These are phyloP conservation scores for Boloria selene DNA, from an alignment of 2,888 invertebrate species.

Conservation along the genomic window DNA sequence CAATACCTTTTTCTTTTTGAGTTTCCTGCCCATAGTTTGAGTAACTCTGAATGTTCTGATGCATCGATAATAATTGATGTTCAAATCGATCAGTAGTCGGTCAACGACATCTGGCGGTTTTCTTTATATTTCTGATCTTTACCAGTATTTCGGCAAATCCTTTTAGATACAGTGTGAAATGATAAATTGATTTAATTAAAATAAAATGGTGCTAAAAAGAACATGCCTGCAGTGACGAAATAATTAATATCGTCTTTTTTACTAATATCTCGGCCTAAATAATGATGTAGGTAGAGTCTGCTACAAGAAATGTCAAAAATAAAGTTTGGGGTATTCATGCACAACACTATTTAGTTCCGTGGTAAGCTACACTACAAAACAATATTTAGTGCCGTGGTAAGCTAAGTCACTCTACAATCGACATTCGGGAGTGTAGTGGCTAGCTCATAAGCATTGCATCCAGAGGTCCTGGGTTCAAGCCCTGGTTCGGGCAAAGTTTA, in stretches of 20 bases:
- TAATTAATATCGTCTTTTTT: neutral
- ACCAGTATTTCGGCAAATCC: neutral
- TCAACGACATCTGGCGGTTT: conserved; percentile 31
- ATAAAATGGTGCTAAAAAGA: conserved; percentile 3
- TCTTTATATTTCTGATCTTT: conserved; percentile 15
- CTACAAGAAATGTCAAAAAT: too few species aligned
- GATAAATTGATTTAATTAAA: conserved; percentile 11
- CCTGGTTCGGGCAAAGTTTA: too few species aligned
- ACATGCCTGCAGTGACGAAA: neutral
- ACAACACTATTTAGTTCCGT: too few species aligned
- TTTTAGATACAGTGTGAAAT: conserved; percentile 9
- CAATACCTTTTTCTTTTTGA: too few species aligned
- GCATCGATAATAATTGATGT: conserved; percentile 29
- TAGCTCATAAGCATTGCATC: too few species aligned
- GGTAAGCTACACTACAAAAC: too few species aligned
- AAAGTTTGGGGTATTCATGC: too few species aligned
- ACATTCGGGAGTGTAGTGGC: too few species aligned
- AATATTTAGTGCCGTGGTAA: too few species aligned
- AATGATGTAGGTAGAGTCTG: too few species aligned
- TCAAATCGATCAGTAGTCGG: conserved; percentile 43
- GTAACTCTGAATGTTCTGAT: neutral
- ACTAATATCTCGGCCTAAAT: neutral
- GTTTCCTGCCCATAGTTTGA: neutral
- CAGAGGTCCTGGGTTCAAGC: too few species aligned
- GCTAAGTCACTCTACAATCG: too few species aligned